Percentiles rank a stretch among this genome's conserved stretches.
Evolutionary conservation across 1,140 invertebrate genomes (phyloP).

Genomic region (Drosophila suzukii): DNA sequence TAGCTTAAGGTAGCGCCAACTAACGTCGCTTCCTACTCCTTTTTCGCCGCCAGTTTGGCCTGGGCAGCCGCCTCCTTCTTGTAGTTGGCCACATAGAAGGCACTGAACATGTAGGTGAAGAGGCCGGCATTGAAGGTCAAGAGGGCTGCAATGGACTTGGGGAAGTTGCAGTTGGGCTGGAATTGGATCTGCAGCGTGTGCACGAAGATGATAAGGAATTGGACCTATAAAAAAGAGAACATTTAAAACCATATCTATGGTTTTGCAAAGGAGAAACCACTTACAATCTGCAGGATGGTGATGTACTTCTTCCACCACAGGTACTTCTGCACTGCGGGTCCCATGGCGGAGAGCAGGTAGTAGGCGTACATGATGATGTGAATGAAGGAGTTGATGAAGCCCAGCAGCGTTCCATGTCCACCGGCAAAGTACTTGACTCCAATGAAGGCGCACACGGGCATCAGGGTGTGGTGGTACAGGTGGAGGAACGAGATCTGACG

Average conservation of each 20-base stretch:
- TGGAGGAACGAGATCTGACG: slow-evolving; percentile 92
- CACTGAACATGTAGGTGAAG: slow-evolving; percentile 93
- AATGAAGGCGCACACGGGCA: slow-evolving; percentile 92
- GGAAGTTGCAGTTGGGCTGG: slow-evolving; percentile 87
- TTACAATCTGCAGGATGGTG: slow-evolving; percentile 92
- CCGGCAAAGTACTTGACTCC: slow-evolving; percentile 91
- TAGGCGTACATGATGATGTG: slow-evolving; percentile 93
- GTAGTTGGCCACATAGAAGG: slow-evolving; percentile 93
- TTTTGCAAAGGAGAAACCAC: slow-evolving; percentile 35
- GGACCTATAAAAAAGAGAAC: slow-evolving; percentile 86
- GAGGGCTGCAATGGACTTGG: slow-evolving; percentile 88
- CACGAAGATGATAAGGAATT: slow-evolving; percentile 91
- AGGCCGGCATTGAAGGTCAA: slow-evolving; percentile 90
- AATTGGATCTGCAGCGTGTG: slow-evolving; percentile 88
- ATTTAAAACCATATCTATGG: neutral
- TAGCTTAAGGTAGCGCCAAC: slow-evolving; percentile 43
- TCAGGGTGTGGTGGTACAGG: slow-evolving; percentile 90
- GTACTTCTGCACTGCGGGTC: slow-evolving; percentile 92
- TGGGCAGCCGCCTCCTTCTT: slow-evolving; percentile 83
- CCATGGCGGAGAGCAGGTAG: slow-evolving; percentile 92
- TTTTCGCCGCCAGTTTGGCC: slow-evolving; percentile 61
- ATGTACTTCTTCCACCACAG: slow-evolving; percentile 97
- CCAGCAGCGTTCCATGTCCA: slow-evolving; percentile 92
- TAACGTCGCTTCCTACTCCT: slow-evolving; percentile 52
- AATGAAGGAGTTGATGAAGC: slow-evolving; percentile 93